A percentile compares a stretch with the other conserved stretches of the same genome.
phyloP scores from a whole-genome alignment of 2,113 vertebrate genomes.

The Alethe diademata region DNA sequence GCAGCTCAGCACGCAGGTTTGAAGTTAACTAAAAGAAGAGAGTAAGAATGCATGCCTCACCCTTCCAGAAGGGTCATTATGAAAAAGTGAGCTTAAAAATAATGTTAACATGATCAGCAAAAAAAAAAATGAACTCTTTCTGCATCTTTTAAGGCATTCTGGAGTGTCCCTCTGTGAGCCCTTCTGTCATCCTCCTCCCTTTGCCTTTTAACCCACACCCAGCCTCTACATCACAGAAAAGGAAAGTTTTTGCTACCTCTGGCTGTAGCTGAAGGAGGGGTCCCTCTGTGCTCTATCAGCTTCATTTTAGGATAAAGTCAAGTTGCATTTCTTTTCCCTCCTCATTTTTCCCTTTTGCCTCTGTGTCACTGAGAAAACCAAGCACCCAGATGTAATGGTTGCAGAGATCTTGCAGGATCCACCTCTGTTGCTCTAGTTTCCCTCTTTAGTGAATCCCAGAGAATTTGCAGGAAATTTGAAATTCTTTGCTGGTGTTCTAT shows the following conservation, averaged over 20 bases:
- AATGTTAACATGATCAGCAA: not conserved
- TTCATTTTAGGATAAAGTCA: not conserved
- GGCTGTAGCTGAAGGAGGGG: not conserved
- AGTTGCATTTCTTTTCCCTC: not conserved
- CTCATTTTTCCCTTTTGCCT: not conserved
- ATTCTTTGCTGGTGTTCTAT: not conserved
- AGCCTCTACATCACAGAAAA: not conserved
- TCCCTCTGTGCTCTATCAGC: not conserved
- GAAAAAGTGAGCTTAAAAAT: constrained; percentile 54
- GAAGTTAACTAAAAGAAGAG: constrained; percentile 22
- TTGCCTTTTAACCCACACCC: not conserved
- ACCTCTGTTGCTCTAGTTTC: not conserved
- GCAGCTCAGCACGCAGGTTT: constrained; percentile 44
- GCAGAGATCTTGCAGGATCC: not conserved
- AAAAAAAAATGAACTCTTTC: constrained; percentile 3
- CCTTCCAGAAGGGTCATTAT: constrained; percentile 38
- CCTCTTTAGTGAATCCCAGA: not conserved
- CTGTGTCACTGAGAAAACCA: not conserved
- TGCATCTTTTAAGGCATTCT: constrained; percentile 18
- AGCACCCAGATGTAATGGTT: not conserved
- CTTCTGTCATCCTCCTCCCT: not conserved
- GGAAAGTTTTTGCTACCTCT: not conserved
- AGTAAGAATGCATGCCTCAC: constrained; percentile 25
- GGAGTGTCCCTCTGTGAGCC: not conserved
- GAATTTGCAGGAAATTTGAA: not conserved